A percentile compares a stretch with the other conserved stretches of the same genome.
Conservation (phyloP, 2,113 vertebrate genomes). For the Diadophis punctatus region DNA sequence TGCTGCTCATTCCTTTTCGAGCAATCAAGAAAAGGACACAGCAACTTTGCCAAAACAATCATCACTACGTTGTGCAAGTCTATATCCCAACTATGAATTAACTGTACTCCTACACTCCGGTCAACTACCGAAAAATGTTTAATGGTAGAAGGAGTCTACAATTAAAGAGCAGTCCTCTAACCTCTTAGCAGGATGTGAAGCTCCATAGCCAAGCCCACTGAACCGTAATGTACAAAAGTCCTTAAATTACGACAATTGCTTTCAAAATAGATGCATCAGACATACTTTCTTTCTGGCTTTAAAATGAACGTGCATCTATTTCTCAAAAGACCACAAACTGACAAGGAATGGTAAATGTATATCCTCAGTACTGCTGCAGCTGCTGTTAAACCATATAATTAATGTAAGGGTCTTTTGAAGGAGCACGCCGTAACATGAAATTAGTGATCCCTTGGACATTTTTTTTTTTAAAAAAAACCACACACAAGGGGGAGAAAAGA, state of each 20-base stretch:
- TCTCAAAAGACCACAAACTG: constrained; percentile 16
- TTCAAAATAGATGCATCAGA: background rate
- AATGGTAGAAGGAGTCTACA: background rate
- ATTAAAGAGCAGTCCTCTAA: background rate
- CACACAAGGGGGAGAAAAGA: too few relatives aligned
- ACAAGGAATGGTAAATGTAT: constrained; percentile 23
- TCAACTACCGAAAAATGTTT: background rate
- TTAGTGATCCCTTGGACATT: constrained; percentile 54
- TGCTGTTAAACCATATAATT: constrained; percentile 54
- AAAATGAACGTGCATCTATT: constrained; percentile 38
- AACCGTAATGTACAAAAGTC: constrained; percentile 4
- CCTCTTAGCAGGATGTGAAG: background rate
- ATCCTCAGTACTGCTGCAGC: constrained; percentile 46
- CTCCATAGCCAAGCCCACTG: background rate
- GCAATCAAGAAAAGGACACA: background rate
- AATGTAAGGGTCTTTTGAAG: constrained; percentile 42
- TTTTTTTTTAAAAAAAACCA: background rate
- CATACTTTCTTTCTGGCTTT: constrained; percentile 19
- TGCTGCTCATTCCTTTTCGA: background rate
- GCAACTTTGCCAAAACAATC: background rate
- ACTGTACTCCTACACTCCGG: background rate
- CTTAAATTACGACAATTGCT: background rate
- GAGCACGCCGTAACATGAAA: constrained; percentile 62
- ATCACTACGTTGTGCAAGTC: background rate
- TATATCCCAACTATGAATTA: background rate